Evolutionary conservation across 2,888 invertebrate genomes (phyloP).

Genomic region (Linnaemya vulpina): DNA sequence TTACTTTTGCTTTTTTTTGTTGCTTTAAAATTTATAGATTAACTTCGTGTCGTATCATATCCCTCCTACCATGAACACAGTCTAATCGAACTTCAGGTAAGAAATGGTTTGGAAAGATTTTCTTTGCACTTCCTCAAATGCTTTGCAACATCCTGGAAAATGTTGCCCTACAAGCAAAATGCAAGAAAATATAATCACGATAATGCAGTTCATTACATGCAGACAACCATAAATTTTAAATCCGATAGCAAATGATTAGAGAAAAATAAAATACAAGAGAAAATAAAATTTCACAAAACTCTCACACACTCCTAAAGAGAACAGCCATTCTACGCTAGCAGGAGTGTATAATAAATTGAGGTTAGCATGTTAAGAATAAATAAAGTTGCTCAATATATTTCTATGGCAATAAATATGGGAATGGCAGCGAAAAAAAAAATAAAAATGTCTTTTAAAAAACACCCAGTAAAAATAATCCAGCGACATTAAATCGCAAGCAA

Average conservation of each 20-base stretch:
- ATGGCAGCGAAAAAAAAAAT: conserved; percentile 25
- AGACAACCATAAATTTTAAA: conserved; percentile 71
- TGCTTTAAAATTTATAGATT: conserved; percentile 55
- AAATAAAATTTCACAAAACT: conserved; percentile 12
- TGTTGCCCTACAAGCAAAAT: conserved; percentile 12
- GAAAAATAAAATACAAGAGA: not conserved
- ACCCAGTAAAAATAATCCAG: no score
- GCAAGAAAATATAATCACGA: conserved; percentile 58
- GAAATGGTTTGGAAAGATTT: not conserved
- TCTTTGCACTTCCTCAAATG: conserved; percentile 12
- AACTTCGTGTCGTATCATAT: conserved; percentile 3
- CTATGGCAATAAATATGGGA: conserved; percentile 62
- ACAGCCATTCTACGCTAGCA: not conserved
- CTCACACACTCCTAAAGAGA: not conserved
- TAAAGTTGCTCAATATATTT: conserved; percentile 69
- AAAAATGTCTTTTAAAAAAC: not conserved
- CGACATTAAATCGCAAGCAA: no score
- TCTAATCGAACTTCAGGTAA: conserved; percentile 2
- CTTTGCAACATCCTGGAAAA: conserved; percentile 35
- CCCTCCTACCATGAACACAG: not conserved
- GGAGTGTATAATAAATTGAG: conserved; percentile 62
- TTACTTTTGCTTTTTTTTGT: conserved; percentile 9
- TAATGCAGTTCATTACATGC: conserved; percentile 70
- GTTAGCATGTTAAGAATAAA: conserved; percentile 69
- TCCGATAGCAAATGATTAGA: conserved; percentile 54